These are phyloP conservation scores for Enteromius mattozi DNA, from an alignment of 2,797 vertebrate species.

Conservation along the genomic window DNA sequence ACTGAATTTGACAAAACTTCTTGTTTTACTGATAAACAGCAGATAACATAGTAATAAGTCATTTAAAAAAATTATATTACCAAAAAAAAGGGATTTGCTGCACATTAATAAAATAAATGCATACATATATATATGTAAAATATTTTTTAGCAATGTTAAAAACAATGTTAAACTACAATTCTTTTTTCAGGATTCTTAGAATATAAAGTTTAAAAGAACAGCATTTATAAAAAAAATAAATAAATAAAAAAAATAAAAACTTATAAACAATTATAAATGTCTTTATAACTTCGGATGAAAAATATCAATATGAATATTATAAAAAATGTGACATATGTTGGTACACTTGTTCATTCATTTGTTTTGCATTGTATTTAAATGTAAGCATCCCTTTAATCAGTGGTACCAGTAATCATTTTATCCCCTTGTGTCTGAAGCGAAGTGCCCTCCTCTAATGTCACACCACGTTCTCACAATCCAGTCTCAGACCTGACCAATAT, in stretches of 20 bases:
- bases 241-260: too few species aligned
- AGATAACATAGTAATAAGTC: not conserved
- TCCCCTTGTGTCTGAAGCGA: not conserved
- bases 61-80: too few species aligned
- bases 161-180: not conserved
- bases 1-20: too few species aligned
- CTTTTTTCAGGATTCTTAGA: not conserved
- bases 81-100: too few species aligned
- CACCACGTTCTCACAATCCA: not conserved
- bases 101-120: too few species aligned
- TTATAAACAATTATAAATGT: not conserved
- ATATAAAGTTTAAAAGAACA: not conserved
- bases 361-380: not conserved
- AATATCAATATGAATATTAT: not conserved
- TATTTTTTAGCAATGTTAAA: too few species aligned
- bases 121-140: too few species aligned
- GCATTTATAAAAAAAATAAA: not conserved
- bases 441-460: conserved; percentile 58
- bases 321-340: not conserved
- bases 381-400: not conserved
- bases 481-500: conserved; percentile 79
- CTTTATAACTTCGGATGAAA: not conserved
- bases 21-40: too few species aligned
- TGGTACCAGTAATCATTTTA: not conserved
- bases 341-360: not conserved